A percentile compares a stretch with the other conserved stretches of the same genome.
Evolutionary conservation across 2,888 invertebrate genomes (phyloP).

Genomic region (Argyresthia goedartella): DNA sequence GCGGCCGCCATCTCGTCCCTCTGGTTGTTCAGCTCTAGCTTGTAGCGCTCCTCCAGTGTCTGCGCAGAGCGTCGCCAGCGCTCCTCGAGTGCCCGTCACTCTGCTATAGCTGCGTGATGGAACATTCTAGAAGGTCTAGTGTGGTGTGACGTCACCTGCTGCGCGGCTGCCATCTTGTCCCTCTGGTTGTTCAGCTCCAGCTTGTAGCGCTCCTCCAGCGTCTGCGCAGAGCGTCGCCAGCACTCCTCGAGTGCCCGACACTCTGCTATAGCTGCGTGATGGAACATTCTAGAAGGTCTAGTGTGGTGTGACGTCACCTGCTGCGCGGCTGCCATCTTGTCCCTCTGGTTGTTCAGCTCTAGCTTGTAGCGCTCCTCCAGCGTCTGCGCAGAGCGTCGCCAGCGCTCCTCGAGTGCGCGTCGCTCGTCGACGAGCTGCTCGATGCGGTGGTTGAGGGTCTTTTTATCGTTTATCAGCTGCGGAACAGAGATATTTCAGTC

Average conservation of each 20-base stretch:
- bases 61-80: constrained; percentile 75
- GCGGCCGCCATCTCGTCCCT: constrained; percentile 84
- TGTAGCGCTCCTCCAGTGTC: constrained; percentile 74
- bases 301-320: constrained; percentile 75
- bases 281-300: constrained; percentile 80
- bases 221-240: constrained; percentile 74
- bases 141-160: constrained; percentile 78
- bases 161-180: constrained; percentile 82
- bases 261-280: constrained; percentile 77
- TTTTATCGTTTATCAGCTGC: constrained; percentile 83
- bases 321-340: constrained; percentile 83
- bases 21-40: constrained; percentile 79
- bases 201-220: constrained; percentile 78
- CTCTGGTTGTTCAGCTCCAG: constrained; percentile 81
- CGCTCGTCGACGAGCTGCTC: constrained; percentile 76
- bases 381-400: constrained; percentile 75
- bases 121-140: too few relatives aligned
- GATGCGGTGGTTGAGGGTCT: constrained; percentile 80
- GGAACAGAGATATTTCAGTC: constrained; percentile 1
- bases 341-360: constrained; percentile 80
- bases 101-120: too few relatives aligned
- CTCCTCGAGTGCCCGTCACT: constrained; percentile 75
- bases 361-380: constrained; percentile 81
- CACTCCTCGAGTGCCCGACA: constrained; percentile 76
- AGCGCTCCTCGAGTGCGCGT: constrained; percentile 75